Evolutionary conservation across 2,888 invertebrate genomes (phyloP).

Genomic region (Orthosia gracilis): DNA sequence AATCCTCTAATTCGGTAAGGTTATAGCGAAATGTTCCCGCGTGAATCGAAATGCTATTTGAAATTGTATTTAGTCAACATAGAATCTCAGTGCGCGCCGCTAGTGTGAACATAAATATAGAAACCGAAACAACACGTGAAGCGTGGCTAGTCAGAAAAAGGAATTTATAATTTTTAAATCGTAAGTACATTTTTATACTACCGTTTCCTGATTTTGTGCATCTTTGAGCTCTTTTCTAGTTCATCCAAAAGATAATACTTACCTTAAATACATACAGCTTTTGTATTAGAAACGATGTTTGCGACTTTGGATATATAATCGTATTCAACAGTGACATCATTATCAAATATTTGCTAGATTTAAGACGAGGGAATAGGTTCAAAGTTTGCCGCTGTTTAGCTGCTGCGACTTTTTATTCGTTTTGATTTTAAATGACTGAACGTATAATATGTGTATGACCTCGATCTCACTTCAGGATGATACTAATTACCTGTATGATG

Average conservation of each 20-base stretch:
- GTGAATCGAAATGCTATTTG: slow-evolving; percentile 65
- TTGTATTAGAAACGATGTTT: not conserved
- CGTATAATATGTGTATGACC: too few species aligned
- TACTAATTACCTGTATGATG: too few species aligned
- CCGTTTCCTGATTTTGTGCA: not conserved
- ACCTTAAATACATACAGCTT: too few species aligned
- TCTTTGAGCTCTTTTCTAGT: not conserved
- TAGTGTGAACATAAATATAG: slow-evolving; percentile 43
- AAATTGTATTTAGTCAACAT: slow-evolving; percentile 68
- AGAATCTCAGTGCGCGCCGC: slow-evolving; percentile 45
- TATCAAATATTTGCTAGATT: slow-evolving; percentile 23
- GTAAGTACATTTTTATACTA: slow-evolving; percentile 45
- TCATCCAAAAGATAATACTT: not conserved
- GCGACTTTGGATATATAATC: not conserved
- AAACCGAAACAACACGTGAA: slow-evolving; percentile 41
- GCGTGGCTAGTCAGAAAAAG: slow-evolving; percentile 53
- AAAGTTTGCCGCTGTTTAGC: not conserved
- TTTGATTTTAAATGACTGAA: too few species aligned
- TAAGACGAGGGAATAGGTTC: not conserved
- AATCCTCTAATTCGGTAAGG: slow-evolving; percentile 44
- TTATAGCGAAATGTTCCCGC: slow-evolving; percentile 73
- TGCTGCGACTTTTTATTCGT: too few species aligned
- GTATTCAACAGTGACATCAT: slow-evolving; percentile 28
- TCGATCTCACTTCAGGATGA: too few species aligned
- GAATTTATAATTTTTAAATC: slow-evolving; percentile 35